phyloP scores from a whole-genome alignment of 2,888 invertebrate species.

The Idaea aversata region DNA sequence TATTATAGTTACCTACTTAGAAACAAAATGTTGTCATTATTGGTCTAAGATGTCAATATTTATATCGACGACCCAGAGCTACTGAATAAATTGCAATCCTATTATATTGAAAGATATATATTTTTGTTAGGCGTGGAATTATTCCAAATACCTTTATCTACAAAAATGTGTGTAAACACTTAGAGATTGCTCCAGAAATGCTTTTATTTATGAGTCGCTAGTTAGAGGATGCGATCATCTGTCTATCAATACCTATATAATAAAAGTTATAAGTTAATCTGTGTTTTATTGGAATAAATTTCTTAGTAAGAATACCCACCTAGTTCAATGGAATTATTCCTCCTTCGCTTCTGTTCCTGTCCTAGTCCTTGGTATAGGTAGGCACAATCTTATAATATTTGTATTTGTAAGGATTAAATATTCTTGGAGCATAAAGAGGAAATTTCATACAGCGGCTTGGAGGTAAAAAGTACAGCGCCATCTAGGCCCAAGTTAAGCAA shows the following conservation, averaged over 20 bases:
- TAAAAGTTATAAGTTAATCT: conserved; percentile 48
- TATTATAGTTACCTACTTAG: too few species aligned
- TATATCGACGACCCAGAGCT: conserved; percentile 6
- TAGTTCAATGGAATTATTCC: too few species aligned
- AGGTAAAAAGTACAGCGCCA: too few species aligned
- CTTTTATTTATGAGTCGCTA: conserved; percentile 63
- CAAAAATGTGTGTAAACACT: conserved; percentile 21
- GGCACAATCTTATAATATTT: too few species aligned
- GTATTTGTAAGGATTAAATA: too few species aligned
- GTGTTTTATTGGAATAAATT: conserved; percentile 38
- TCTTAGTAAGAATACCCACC: background rate
- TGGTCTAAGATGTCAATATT: background rate
- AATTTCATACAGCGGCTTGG: too few species aligned
- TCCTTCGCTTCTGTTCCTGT: too few species aligned
- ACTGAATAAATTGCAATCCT: conserved; percentile 27
- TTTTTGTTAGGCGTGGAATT: conserved; percentile 67
- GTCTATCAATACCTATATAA: conserved; percentile 58
- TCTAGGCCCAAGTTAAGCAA: too few species aligned
- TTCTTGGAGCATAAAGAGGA: too few species aligned
- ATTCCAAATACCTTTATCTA: conserved; percentile 21
- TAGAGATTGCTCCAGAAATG: conserved; percentile 32
- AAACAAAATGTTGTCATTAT: too few species aligned
- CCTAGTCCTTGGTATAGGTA: too few species aligned
- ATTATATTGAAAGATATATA: conserved; percentile 51
- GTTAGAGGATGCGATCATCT: conserved; percentile 50